Base-by-base conservation (phyloP, 2,797 vertebrate species). In the Poecilia picta region DNA sequence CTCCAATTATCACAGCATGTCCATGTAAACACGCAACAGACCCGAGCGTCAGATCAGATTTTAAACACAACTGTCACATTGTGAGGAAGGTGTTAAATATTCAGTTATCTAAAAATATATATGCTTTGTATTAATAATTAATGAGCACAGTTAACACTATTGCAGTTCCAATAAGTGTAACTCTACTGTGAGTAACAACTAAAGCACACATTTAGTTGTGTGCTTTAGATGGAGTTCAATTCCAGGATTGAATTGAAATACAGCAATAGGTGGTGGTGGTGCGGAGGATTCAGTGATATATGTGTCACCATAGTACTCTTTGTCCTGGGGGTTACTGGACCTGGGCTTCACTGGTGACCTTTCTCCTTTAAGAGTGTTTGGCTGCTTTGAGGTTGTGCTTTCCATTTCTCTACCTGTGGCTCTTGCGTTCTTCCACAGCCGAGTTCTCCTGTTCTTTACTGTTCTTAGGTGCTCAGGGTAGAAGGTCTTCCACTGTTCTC, bases 1-100 rank as follows among this genome's bases (percentile, higher is more conserved):
- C 68, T 88, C 78, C 76, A 80, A 85, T 90, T 88, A 91, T 85
- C 77, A 28, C 68, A 72, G 74, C 25, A 5, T 16, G 47, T 59
- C 62, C 57, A 75, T 68, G 46, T 59, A 55, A 75, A 72, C 74
- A 46, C 46, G 25, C 73, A 68, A 33, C 39, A 8, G 33, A 62
- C 20, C 57, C 2, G 45, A 2, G 66, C 20, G n/a, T 2, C 2
- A 51, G 5, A 53, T 76, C 70, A 31, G 77, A 83, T 75, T 84
- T 74, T 51, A 75, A 83, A 74, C 55, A 33, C 59, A 78, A 78
- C 51, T 31, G 41, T 66, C 11, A 51, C 51, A 45, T 39, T 5
- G 28, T 57, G 72, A 81, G 75, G 25, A 71, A 80, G 59, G 55
- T 62, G 20, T 75, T 45, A 28, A 49, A 8, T 11, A 2, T 13